phyloP scores from a whole-genome alignment of 2,797 vertebrate genomes.

The Peromyscus attwateri region DNA sequence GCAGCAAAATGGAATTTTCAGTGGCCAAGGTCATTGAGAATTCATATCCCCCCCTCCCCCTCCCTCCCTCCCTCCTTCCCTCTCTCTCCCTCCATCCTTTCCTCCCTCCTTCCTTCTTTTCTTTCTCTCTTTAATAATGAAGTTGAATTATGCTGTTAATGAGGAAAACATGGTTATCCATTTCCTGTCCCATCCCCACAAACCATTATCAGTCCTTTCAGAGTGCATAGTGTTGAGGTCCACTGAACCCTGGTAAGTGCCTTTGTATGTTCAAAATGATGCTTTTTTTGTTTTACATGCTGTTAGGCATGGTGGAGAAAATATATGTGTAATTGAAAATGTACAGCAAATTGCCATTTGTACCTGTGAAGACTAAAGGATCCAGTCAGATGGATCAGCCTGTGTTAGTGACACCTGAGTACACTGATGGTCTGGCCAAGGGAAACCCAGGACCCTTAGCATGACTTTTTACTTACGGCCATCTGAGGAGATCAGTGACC shows the following conservation, averaged over 20 bases:
- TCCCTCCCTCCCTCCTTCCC: constrained; percentile 51
- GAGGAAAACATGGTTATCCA: constrained; percentile 87
- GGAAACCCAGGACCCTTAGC: constrained; percentile 92
- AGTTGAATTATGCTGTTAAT: constrained; percentile 90
- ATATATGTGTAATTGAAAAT: constrained; percentile 91
- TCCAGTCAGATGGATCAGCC: constrained; percentile 85
- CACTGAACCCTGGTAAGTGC: constrained; percentile 89
- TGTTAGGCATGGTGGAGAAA: constrained; percentile 91
- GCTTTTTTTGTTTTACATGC: constrained; percentile 93
- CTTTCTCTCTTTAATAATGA: constrained; percentile 82
- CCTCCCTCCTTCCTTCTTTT: constrained; percentile 35
- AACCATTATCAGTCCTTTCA: constrained; percentile 90
- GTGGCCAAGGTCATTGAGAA: constrained; percentile 83
- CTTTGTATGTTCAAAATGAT: constrained; percentile 91
- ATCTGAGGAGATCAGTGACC: constrained; percentile 90
- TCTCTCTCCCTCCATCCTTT: not conserved
- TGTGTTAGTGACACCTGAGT: constrained; percentile 95
- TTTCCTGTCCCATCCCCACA: constrained; percentile 88
- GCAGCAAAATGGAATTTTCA: constrained; percentile 66
- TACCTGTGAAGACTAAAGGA: constrained; percentile 91
- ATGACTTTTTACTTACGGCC: constrained; percentile 95
- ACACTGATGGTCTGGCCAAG: constrained; percentile 88
- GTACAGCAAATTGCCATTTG: constrained; percentile 97
- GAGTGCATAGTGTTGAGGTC: constrained; percentile 88
- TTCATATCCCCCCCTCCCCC: constrained; percentile 71